phyloP scores from a whole-genome alignment of 2,113 vertebrate genomes.

The Numenius arquata region DNA sequence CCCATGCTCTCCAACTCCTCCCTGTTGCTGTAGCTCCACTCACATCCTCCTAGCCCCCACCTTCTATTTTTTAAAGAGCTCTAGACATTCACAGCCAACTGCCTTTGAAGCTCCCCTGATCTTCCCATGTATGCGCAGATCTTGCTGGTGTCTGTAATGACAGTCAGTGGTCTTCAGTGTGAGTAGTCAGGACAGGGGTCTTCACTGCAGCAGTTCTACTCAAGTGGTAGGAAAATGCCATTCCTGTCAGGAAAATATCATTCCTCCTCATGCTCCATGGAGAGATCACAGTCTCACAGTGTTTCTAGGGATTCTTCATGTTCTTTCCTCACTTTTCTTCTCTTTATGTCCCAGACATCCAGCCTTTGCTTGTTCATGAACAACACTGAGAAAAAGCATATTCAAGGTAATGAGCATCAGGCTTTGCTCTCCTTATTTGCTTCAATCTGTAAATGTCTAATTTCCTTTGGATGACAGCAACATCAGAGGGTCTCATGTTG shows the following conservation, averaged over 20 bases:
- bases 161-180: neutral
- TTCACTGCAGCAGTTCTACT: neutral
- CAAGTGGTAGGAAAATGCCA: neutral
- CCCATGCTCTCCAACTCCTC: neutral
- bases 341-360: neutral
- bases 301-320: neutral
- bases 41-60: no score
- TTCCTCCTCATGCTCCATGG: neutral
- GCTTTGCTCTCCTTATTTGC: neutral
- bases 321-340: neutral
- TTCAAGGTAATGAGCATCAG: neutral
- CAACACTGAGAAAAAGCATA: neutral
- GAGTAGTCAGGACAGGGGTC: neutral
- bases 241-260: neutral
- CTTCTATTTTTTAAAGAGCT: neutral
- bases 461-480: neutral
- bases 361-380: neutral
- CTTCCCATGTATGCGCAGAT: neutral
- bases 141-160: neutral
- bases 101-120: neutral
- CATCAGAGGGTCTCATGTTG: neutral
- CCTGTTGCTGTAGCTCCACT: neutral
- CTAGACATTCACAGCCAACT: neutral
- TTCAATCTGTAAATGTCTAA: neutral
- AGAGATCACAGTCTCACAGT: neutral